Percentiles rank a stretch among this genome's conserved stretches.
Evolutionary conservation across 2,888 invertebrate species (phyloP).

Genomic region (Melanargia galathea): DNA sequence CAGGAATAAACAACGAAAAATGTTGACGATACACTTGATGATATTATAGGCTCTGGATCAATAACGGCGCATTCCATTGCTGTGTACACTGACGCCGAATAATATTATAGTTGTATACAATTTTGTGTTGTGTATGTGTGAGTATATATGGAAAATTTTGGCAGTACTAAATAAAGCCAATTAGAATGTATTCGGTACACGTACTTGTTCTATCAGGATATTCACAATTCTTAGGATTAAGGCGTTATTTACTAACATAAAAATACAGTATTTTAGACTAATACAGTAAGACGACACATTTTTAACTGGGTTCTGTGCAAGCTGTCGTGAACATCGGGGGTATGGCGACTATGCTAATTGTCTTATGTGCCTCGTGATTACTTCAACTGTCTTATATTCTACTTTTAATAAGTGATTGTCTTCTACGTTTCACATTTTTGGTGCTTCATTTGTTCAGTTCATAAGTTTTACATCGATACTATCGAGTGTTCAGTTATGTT

Average conservation of each 20-base stretch:
- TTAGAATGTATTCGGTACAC: conserved; percentile 30
- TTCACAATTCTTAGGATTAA: conserved; percentile 1
- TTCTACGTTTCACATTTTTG: conserved; percentile 64
- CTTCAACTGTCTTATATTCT: conserved; percentile 59
- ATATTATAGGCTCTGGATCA: conserved; percentile 63
- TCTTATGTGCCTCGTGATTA: conserved; percentile 65
- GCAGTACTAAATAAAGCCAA: conserved; percentile 57
- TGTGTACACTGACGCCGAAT: conserved; percentile 66
- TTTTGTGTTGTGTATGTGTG: conserved; percentile 51
- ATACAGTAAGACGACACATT: not conserved
- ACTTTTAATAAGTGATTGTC: conserved; percentile 59
- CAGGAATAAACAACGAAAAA: conserved; percentile 60
- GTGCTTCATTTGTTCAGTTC: conserved; percentile 63
- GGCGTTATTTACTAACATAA: not conserved
- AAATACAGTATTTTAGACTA: not conserved
- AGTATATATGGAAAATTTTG: conserved; percentile 53
- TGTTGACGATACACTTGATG: conserved; percentile 65
- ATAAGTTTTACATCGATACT: conserved; percentile 33
- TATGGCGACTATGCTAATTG: conserved; percentile 58
- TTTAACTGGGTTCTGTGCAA: conserved; percentile 56
- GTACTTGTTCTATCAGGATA: conserved; percentile 23
- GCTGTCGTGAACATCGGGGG: conserved; percentile 56
- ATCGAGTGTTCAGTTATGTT: conserved; percentile 30
- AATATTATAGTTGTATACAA: conserved; percentile 41
- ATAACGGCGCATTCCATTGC: conserved; percentile 72